Evolutionary conservation across 2,113 vertebrate genomes (phyloP), one percentile per base, ranked within the genome.

Genomic region (Cyphomyrus discorhynchus): DNA sequence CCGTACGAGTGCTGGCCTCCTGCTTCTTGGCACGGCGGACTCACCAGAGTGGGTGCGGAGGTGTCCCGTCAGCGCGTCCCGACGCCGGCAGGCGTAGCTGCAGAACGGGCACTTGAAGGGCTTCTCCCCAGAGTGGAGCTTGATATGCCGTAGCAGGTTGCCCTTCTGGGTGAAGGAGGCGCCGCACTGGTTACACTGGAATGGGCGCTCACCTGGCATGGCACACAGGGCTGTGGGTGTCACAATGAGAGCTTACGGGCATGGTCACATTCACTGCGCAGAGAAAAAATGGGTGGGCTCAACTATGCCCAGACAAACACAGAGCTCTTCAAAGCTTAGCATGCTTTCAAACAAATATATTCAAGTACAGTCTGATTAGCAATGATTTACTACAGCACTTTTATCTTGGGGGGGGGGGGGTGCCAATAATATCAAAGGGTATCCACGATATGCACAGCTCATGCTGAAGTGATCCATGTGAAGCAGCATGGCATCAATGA

Each of bases 81-180:
- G 95, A 56, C 98, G 94, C 74, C 98, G 97, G 89, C 98, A 99
- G 92, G 98, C 98, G 0, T 99, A 99, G 95, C 97, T 98, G 93
- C 98, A 99, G 93, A 98, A 96, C 89, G 97, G 97, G 89, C 98
- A 99, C 92, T 99, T 99, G 96, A 99, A 99, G 93, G 98, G 98
- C 92, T 99, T 99, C 95, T 99, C 98, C 45, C 98, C 98, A 0
- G 98, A 99, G 93, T 99, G 98, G 93, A 99, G 95, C 91, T 99
- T 99, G 94, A 98, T 99, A 95, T 99, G 98, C 2, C 98, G 97
- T 90, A 99, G 93, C 88, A 99, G 94, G 95, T 99, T 99, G n/a
- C 98, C 98, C 93, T 99, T 99, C 95, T 99, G 98, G 19, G 98
- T 99, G 95, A 99, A 99, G 92, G 98, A 99, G 89, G 98, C 98